These are phyloP conservation scores for Macropus fuliginosus DNA, from an alignment of 2,797 vertebrate genomes.

Conservation along the genomic window DNA sequence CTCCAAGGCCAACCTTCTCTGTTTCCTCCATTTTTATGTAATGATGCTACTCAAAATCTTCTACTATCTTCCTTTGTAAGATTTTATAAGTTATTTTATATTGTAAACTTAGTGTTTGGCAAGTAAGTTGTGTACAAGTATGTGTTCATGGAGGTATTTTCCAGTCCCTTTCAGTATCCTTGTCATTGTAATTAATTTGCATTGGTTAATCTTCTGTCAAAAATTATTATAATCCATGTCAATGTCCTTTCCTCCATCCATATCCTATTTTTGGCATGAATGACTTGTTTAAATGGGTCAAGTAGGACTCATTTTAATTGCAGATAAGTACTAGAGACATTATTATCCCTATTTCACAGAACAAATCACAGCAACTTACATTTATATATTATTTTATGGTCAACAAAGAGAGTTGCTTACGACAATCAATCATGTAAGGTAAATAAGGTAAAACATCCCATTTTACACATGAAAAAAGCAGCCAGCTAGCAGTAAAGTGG, in stretches of 20 bases:
- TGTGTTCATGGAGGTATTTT: background rate
- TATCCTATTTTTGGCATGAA: background rate
- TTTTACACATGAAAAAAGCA: background rate
- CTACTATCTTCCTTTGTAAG: background rate
- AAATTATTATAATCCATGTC: background rate
- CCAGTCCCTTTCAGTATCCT: background rate
- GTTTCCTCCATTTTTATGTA: background rate
- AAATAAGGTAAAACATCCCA: background rate
- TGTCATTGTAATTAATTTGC: background rate
- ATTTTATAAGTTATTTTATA: background rate
- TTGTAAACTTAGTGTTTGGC: background rate
- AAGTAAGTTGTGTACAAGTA: background rate
- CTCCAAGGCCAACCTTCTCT: background rate
- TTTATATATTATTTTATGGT: background rate
- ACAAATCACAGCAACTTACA: background rate
- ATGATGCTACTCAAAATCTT: background rate
- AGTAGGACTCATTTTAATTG: background rate
- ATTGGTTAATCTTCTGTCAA: background rate
- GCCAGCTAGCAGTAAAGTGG: background rate
- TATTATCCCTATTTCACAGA: background rate
- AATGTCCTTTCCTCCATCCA: background rate
- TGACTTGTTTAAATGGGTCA: background rate
- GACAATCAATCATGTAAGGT: background rate
- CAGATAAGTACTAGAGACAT: background rate
- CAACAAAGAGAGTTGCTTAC: background rate